Base-by-base conservation (phyloP, 2,113 vertebrate genomes). In the Neoarius graeffei region DNA sequence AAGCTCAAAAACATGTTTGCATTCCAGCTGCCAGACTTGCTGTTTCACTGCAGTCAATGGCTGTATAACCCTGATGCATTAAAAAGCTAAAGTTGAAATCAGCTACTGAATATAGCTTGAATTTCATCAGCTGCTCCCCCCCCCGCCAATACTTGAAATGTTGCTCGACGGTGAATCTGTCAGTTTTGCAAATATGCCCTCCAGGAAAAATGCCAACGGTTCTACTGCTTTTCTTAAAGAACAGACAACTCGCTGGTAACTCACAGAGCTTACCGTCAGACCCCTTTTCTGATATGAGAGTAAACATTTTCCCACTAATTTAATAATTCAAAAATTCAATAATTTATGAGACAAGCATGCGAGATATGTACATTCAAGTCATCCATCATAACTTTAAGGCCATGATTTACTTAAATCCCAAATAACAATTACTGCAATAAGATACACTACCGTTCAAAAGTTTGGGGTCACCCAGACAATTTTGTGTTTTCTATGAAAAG, bases 1-100 rank as follows among this genome's bases (percentile, higher is more conserved):
- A 89, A 90, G 81, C 84, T 81, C 81, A 82, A 82, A 86, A 89
- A 85, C 82, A 87, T 85, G 85, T 89, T 88, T 89, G 87, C 74
- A 91, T 89, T 89, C 91, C 77, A 80, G 86, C 87, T 91, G 86
- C 73, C 81, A 87, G 80, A 88, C 77, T 57, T 83, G 76, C 62
- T 57, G n/a, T 89, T 87, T 89, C 54, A 76, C 56, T 14, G 6
- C 59, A 35, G 56, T 59, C 59, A 25, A 62, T 48, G 35, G 30
- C 19, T 82, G 59, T 48, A 54, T 8, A 66, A 66, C 9, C 60
- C 10, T 30, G 83, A 57, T 42, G 52, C 50, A 73, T 85, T 30
- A 80, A 52, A 81, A 74, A 52, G 10, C 64, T 9, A 30, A 54
- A 7, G 25, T 85, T 42, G 14, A 27, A 50, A 80, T 77, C 50